phyloP scores from a whole-genome alignment of 2,797 vertebrate genomes.

The Cynodonichthys magdalenae region DNA sequence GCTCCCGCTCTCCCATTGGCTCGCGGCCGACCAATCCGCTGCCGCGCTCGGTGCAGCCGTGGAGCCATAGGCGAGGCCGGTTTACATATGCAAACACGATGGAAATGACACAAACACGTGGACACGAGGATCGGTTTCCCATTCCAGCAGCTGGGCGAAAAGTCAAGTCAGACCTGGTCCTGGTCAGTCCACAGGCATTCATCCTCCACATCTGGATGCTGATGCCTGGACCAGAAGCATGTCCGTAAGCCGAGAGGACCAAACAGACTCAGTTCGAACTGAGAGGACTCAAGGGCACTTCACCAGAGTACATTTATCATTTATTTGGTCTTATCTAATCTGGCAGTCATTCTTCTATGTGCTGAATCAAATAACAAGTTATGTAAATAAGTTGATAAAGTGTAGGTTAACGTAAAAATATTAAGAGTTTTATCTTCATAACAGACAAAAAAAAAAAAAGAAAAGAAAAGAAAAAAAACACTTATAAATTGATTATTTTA shows the following conservation, averaged over 20 bases:
- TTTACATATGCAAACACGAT: conserved; percentile 83
- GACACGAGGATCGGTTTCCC: conserved; percentile 83
- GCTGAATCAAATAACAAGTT: no score
- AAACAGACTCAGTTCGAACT: neutral
- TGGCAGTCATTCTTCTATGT: no score
- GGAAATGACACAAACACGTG: conserved; percentile 85
- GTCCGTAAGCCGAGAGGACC: conserved; percentile 12
- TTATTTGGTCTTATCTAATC: no score
- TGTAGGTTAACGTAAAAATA: no score
- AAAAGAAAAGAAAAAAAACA: no score
- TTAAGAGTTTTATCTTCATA: no score
- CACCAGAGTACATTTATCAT: conserved; percentile 8
- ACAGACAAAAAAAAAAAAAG: no score
- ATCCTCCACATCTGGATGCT: conserved; percentile 39
- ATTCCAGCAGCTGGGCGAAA: conserved; percentile 74
- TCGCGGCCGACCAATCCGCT: conserved; percentile 66
- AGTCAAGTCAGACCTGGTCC: conserved; percentile 66
- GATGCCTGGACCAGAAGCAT: conserved; percentile 22
- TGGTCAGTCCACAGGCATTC: conserved; percentile 67
- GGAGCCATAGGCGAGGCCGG: conserved; percentile 71
- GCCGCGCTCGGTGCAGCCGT: conserved; percentile 25
- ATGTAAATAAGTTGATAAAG: no score
- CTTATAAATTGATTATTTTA: no score
- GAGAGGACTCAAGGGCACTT: conserved; percentile 39
- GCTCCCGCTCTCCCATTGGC: conserved; percentile 65